Base-by-base conservation (phyloP, 2,113 vertebrate genomes). In the Neogobius melanostomus region DNA sequence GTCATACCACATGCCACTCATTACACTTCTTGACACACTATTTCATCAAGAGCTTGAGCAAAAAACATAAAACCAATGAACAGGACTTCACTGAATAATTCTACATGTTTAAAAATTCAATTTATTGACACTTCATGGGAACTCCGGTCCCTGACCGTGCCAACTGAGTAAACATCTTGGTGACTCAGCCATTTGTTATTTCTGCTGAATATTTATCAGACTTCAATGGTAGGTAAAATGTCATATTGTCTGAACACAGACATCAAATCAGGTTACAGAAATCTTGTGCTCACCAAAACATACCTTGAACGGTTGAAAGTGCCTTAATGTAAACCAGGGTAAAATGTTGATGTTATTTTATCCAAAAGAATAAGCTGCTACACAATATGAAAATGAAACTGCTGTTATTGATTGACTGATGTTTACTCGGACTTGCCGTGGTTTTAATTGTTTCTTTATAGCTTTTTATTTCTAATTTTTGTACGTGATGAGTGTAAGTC, bases 1-100 rank as follows among this genome's bases (percentile, higher is more conserved):
- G 61, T 21, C 75, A 80, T 65, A 74, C 72, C 80, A 78, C 72
- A 82, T 52, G 64, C 16, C 69, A 64, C 46, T 69, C 62, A 54
- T 82, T 75, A 57, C n/a, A 5, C 61, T 48, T 45, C 28, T 62
- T 28, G 53, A 62, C 61, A 74, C 51, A 9, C 69, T 60, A 72
- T 72, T 72, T 78, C 47, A 7, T 72, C 44, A 21, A 71, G 28
- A 67, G 68, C 28, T 4, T 36, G 28, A 36, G 28, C 72, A 60
- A 44, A 42, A 15, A 82, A 79, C 12, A 61, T 59, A 70, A 68
- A 69, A 70, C 42, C 73, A 8, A 36, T 42, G 11, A 11, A 44
- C 2, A 7, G 49, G 52, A 67, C 53, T 61, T 28, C 0, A 76
- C 53, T 67, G 60, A 78, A 36, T 63, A 64, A 82, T 76, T 12